These are phyloP conservation scores for Hemiprocne comata DNA, from an alignment of 2,113 vertebrate species.

Conservation along the genomic window DNA sequence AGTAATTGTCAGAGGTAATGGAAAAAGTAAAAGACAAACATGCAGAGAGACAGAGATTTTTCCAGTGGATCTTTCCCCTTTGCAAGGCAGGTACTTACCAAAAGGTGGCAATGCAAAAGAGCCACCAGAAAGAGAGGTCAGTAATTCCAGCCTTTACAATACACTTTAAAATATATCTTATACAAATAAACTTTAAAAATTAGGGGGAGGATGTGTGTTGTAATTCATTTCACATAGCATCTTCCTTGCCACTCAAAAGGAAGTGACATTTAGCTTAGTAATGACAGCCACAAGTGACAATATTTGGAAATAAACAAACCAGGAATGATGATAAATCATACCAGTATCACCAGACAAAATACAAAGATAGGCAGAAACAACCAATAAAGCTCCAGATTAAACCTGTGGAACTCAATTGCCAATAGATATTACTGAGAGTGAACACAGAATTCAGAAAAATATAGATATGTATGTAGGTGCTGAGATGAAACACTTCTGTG, in stretches of 20 bases:
- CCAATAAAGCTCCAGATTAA: background rate
- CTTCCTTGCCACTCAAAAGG: background rate
- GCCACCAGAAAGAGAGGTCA: background rate
- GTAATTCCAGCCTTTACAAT: background rate
- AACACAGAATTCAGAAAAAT: background rate
- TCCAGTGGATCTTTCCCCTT: background rate
- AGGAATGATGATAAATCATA: background rate
- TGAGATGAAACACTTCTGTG: background rate
- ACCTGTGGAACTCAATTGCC: background rate
- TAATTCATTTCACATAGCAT: fast-evolving
- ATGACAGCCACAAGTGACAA: background rate
- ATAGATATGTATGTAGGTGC: fast-evolving
- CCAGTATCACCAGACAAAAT: background rate
- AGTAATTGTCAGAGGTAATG: background rate
- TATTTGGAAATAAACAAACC: background rate
- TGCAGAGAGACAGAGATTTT: too few species aligned
- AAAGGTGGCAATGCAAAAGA: background rate
- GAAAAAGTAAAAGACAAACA: background rate
- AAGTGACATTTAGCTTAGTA: background rate
- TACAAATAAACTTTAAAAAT: background rate
- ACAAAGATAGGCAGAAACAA: background rate
- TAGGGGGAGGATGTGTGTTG: fast-evolving
- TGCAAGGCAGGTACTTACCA: background rate
- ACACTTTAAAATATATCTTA: fast-evolving
- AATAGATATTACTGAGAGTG: background rate